phyloP scores from a whole-genome alignment of 2,888 invertebrate genomes.

The Listrodromus nycthemerus region DNA sequence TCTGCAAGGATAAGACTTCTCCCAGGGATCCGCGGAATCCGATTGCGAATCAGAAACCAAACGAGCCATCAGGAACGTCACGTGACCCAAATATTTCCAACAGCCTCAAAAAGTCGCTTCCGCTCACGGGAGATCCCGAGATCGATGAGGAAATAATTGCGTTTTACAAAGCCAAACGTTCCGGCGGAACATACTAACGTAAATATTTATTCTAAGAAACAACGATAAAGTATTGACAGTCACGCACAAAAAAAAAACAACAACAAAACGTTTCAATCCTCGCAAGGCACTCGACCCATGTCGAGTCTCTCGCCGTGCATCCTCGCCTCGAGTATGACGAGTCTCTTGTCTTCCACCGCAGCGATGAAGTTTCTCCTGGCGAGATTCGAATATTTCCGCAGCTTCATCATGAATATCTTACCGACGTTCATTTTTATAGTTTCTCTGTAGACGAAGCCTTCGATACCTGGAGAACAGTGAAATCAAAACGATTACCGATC shows the following conservation, averaged over 20 bases:
- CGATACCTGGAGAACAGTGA: conserved; percentile 79
- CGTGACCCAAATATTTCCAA: conserved; percentile 6
- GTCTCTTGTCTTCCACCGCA: conserved; percentile 79
- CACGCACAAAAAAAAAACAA: conserved; percentile 62
- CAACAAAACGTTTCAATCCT: conserved; percentile 21
- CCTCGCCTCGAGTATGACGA: conserved; percentile 83
- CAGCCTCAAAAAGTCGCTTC: conserved; percentile 81
- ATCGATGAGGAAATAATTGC: conserved; percentile 85
- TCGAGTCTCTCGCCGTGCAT: conserved; percentile 84
- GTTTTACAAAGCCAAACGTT: conserved; percentile 80
- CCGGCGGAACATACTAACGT: conserved; percentile 69
- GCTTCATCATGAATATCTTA: conserved; percentile 80
- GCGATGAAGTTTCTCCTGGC: conserved; percentile 78
- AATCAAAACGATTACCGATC: conserved; percentile 20
- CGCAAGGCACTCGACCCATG: conserved; percentile 67
- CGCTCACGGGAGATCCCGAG: conserved; percentile 85
- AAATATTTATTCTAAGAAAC: conserved; percentile 1
- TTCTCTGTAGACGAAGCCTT: conserved; percentile 83
- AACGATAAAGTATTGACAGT: conserved; percentile 24
- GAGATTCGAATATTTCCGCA: conserved; percentile 76
- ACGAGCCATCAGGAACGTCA: background rate
- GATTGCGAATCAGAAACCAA: background rate
- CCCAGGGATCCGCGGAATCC: background rate
- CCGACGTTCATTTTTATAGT: conserved; percentile 80
- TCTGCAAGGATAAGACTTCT: conserved; percentile 34